Evolutionary conservation across 2,888 invertebrate species (phyloP), one percentile per base, ranked within the genome.

Genomic region (Lomographa bimaculata): DNA sequence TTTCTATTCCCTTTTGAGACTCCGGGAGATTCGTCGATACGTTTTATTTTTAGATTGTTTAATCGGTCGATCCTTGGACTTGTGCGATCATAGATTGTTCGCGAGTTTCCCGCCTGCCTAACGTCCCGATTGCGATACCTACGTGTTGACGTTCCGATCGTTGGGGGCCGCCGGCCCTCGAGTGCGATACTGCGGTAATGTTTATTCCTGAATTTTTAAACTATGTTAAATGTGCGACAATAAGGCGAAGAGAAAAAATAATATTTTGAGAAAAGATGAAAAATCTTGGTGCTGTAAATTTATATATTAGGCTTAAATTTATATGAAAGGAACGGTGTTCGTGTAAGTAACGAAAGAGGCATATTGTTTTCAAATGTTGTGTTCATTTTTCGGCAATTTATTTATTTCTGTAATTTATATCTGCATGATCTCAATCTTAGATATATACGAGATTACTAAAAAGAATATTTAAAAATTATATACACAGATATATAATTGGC

Each of bases 201-300:
- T 75, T 65, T 70, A 80, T 79, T 83, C 82, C 81, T 84, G 75
- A 83, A 67, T 69, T 75, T 80, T 77, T 80, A 83, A 79, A 84
- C 84, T 86, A 84, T 78, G 77, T 82, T 85, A 76, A 59, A 89
- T 79, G 80, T 85, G 85, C 79, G 89, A 89, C 89, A 87, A 89
- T 87, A 89, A 89, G 80, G 86, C 82, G 81, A 85, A 84, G 78
- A 85, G 78, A 85, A 79, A 83, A 73, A 73, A 74, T 60, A 76
- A 77, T 84, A 85, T 86, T 86, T 87, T 86, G 84, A 83, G 81
- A 83, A 85, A 85, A 80, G 82, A 83, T 78, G 75, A 80, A 82
- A 87, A 85, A 86, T 83, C 85, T 89, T 89, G 89, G 89, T 89
- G 89, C 89, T 89, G 89, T 85, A 86, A 89, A 89, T 84, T 87